Evolutionary conservation across 2,113 vertebrate species (phyloP).

Genomic region (Tychaedon coryphoeus): DNA sequence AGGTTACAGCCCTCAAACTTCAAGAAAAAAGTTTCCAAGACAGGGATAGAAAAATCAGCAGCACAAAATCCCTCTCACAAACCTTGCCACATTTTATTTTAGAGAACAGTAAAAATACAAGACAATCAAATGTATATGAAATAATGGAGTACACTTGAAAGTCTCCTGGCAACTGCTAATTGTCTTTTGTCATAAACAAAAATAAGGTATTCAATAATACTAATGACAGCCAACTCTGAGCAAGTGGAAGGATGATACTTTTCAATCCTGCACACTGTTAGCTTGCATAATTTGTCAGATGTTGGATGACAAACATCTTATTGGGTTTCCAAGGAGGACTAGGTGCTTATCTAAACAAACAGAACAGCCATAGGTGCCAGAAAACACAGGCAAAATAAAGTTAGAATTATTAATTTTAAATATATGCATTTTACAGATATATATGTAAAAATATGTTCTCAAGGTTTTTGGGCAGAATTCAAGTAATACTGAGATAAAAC

Average conservation of each 20-base stretch:
- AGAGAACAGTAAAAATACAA: background rate
- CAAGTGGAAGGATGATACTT: background rate
- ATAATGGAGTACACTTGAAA: background rate
- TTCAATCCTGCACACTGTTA: background rate
- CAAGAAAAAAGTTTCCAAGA: background rate
- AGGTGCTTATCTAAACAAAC: background rate
- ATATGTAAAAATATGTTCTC: background rate
- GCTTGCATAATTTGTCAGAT: background rate
- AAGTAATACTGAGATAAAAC: background rate
- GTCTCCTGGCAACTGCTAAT: background rate
- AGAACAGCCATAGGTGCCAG: background rate
- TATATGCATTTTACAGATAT: background rate
- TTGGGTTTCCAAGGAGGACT: background rate
- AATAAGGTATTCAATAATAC: background rate
- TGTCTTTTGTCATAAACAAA: background rate
- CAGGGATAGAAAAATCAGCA: background rate
- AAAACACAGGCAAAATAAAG: background rate
- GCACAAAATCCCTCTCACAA: background rate
- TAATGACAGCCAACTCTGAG: background rate
- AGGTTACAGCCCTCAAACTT: background rate
- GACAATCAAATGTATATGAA: background rate
- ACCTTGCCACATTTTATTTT: background rate
- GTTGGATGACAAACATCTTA: background rate
- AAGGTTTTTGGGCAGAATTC: background rate
- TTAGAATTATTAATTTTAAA: background rate